phyloP scores from a whole-genome alignment of 1,140 invertebrate genomes.

The Brachionus manjavacas region DNA sequence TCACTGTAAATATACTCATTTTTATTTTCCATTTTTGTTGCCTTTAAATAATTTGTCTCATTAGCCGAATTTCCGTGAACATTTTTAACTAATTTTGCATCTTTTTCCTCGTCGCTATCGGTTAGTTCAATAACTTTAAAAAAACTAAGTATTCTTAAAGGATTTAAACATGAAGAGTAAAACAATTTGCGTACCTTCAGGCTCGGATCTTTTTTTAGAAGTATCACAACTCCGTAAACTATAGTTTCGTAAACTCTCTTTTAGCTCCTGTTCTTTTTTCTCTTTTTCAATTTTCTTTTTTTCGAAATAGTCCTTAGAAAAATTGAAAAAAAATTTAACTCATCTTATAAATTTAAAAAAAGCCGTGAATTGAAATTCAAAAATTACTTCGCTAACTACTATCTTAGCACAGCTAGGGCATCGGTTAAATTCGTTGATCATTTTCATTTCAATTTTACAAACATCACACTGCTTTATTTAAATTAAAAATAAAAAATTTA shows the following conservation, averaged over 20 bases:
- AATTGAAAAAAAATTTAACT: neutral
- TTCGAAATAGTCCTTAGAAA: neutral
- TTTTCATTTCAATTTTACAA: neutral
- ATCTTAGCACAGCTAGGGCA: neutral
- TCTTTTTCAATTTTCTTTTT: neutral
- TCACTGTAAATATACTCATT: neutral
- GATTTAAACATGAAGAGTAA: neutral
- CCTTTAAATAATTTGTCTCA: neutral
- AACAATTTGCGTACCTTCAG: neutral
- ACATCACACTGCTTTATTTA: neutral
- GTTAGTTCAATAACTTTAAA: neutral
- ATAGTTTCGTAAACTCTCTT: neutral
- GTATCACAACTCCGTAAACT: neutral
- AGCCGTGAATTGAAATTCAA: too few relatives aligned
- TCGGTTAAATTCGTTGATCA: neutral
- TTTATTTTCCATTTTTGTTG: neutral
- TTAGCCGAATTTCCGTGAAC: neutral
- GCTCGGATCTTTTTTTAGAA: neutral
- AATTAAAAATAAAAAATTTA: neutral
- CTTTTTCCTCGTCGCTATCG: slow-evolving; percentile 4
- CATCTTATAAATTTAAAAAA: neutral
- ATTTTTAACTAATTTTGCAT: neutral
- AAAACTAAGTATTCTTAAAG: neutral
- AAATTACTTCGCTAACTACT: neutral
- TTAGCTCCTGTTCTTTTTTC: neutral